phyloP scores from a whole-genome alignment of 2,888 invertebrate genomes.

The Trissonchulus latispiculum region DNA sequence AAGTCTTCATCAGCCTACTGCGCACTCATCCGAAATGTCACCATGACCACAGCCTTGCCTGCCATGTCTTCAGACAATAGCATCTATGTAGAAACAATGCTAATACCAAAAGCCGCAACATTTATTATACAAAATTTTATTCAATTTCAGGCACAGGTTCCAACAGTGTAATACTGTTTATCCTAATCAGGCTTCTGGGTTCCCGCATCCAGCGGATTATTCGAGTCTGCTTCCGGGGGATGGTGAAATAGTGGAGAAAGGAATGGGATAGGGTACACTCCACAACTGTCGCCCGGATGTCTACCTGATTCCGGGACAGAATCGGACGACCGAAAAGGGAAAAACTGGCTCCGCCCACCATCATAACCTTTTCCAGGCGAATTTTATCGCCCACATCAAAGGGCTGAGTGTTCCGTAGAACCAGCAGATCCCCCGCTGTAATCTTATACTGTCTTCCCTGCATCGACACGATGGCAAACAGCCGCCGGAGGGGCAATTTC shows the following conservation, averaged over 20 bases:
- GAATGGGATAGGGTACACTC: slow-evolving; percentile 72
- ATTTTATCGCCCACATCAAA: slow-evolving; percentile 68
- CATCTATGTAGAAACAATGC: too few relatives aligned
- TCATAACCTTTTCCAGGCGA: slow-evolving; percentile 62
- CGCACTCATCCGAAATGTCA: too few relatives aligned
- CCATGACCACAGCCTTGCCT: too few relatives aligned
- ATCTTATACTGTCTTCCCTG: slow-evolving; percentile 74
- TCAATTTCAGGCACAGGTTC: background rate
- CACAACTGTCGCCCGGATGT: slow-evolving; percentile 67
- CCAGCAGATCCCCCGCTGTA: slow-evolving; percentile 69
- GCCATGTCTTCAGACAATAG: too few relatives aligned
- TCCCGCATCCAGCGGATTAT: background rate
- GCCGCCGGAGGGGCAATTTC: slow-evolving; percentile 51
- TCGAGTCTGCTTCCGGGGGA: slow-evolving; percentile 28
- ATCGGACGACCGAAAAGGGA: background rate
- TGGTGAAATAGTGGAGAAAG: slow-evolving; percentile 57
- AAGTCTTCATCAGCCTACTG: too few relatives aligned
- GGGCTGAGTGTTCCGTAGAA: slow-evolving; percentile 69
- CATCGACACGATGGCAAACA: slow-evolving; percentile 71
- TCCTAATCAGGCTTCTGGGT: background rate
- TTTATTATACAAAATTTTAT: too few relatives aligned
- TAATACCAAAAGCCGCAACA: too few relatives aligned
- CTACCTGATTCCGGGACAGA: slow-evolving; percentile 55
- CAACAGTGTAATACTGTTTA: background rate
- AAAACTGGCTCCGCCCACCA: background rate